Evolutionary conservation across 1,140 invertebrate genomes (phyloP).

Genomic region (Arion vulgaris): DNA sequence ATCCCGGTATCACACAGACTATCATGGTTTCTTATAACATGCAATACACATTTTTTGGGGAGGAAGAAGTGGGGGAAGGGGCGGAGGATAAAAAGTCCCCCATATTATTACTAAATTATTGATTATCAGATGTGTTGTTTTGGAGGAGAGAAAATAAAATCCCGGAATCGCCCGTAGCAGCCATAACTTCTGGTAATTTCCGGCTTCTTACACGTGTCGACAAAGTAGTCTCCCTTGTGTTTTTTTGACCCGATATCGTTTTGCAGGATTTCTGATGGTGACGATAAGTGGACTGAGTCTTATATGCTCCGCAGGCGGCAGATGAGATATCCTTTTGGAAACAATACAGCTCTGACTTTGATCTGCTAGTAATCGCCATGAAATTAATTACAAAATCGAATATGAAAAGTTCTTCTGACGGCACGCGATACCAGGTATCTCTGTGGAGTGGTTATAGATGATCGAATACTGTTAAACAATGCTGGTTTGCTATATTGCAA

Average conservation of each 20-base stretch:
- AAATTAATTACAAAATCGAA: not conserved
- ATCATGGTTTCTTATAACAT: no score
- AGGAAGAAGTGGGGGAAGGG: no score
- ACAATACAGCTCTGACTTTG: not conserved
- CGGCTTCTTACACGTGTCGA: constrained; percentile 34
- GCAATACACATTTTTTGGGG: no score
- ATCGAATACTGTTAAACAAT: no score
- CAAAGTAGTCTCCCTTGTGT: not conserved
- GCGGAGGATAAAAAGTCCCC: no score
- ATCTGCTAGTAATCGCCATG: not conserved
- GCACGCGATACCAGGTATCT: no score
- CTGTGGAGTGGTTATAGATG: no score
- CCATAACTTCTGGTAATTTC: constrained; percentile 25
- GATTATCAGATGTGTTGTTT: not conserved
- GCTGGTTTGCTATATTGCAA: no score
- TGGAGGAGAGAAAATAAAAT: not conserved
- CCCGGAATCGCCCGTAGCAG: not conserved
- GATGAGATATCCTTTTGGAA: no score
- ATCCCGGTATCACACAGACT: no score
- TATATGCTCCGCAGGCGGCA: not conserved
- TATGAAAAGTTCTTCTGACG: not conserved
- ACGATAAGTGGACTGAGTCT: not conserved
- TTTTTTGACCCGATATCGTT: not conserved
- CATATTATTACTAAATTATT: not conserved
- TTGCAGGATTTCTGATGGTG: not conserved